phyloP scores from a whole-genome alignment of 92 coral and sea anemone genomes.

The Epizoanthus stellaris region DNA sequence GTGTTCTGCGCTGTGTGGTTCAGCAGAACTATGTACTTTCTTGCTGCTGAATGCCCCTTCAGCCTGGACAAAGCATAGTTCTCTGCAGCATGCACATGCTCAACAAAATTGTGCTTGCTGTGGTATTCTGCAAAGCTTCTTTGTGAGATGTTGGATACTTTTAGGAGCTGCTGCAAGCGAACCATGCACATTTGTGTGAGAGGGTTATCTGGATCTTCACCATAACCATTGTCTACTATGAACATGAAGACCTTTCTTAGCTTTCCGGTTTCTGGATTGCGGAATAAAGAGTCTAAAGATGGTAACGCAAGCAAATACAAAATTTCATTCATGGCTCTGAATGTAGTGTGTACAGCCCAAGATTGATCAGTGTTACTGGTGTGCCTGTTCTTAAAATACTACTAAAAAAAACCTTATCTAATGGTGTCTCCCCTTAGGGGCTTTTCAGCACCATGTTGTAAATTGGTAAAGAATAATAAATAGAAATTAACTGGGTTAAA shows the following conservation, averaged over 20 bases:
- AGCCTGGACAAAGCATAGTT: slow-evolving; percentile 63
- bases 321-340: slow-evolving; percentile 67
- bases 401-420: no score
- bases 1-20: slow-evolving; percentile 50
- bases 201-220: slow-evolving; percentile 69
- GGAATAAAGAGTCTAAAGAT: slow-evolving; percentile 33
- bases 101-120: slow-evolving; percentile 67
- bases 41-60: slow-evolving; percentile 65
- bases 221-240: slow-evolving; percentile 60
- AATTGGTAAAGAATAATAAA: no score
- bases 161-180: slow-evolving; percentile 39
- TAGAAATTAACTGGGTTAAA: no score
- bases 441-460: no score
- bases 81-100: slow-evolving; percentile 66
- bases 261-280: slow-evolving; percentile 18
- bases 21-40: slow-evolving; percentile 25
- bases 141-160: slow-evolving; percentile 41
- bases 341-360: slow-evolving; percentile 62
- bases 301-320: slow-evolving; percentile 52
- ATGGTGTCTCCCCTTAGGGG: no score
- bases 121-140: slow-evolving; percentile 65
- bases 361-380: slow-evolving; percentile 55
- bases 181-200: slow-evolving; percentile 68
- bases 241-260: slow-evolving; percentile 48
- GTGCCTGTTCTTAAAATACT: slow-evolving; percentile 42